Percentiles rank a stretch among this genome's conserved stretches.
Evolutionary conservation across 2,888 invertebrate species (phyloP).

Genomic region (Drosophila pseudotalamancana): DNA sequence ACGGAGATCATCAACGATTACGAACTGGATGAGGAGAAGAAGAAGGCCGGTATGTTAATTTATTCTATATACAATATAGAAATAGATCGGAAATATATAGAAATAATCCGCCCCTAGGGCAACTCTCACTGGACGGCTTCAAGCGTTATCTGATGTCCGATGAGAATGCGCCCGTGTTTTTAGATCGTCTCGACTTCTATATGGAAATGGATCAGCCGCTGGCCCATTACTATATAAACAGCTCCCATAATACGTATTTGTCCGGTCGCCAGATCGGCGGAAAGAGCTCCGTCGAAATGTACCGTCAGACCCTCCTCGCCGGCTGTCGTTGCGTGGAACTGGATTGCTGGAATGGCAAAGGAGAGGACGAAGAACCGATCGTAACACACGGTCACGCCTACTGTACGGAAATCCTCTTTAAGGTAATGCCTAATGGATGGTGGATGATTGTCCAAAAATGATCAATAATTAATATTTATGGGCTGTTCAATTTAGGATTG

Average conservation of each 20-base stretch:
- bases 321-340: slow-evolving; percentile 99
- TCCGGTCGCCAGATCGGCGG: slow-evolving; percentile 99
- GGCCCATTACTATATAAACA: slow-evolving; percentile 99
- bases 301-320: slow-evolving; percentile 97
- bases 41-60: slow-evolving; percentile 67
- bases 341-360: slow-evolving; percentile 99
- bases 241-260: slow-evolving; percentile 98
- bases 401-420: slow-evolving; percentile 99
- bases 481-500: slow-evolving; percentile 87
- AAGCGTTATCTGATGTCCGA: slow-evolving; percentile 99
- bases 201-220: slow-evolving; percentile 99
- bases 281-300: slow-evolving; percentile 99
- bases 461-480: not conserved
- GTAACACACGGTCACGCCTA: slow-evolving; percentile 99
- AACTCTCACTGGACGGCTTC: slow-evolving; percentile 96
- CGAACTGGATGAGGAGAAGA: slow-evolving; percentile 91
- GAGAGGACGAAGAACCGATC: slow-evolving; percentile 99
- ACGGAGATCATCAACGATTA: slow-evolving; percentile 96
- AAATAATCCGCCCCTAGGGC: slow-evolving; percentile 85
- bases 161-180: slow-evolving; percentile 99
- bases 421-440: slow-evolving; percentile 86
- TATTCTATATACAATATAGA: no score
- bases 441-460: not conserved
- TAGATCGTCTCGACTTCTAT: slow-evolving; percentile 98
- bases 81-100: not conserved